Evolutionary conservation across 1,140 invertebrate species (phyloP), one percentile per base, ranked within the genome.

Genomic region (Pseudomyrmex sp.): DNA sequence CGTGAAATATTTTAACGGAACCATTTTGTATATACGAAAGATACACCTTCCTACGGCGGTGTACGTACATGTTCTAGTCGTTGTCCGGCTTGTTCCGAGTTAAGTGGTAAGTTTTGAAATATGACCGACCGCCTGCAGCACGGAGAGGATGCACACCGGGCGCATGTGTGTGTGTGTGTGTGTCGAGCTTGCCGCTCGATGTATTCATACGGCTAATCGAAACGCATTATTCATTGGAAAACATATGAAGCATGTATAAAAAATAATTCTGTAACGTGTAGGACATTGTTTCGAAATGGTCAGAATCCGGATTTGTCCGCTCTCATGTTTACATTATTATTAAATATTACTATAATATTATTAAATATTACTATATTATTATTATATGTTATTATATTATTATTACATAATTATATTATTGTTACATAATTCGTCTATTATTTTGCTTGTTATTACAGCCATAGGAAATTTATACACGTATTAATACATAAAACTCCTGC

Each of bases 101-200:
- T 90, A 91, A 91, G 91, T 91, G 85, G 83, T 85, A 91, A 92
- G 85, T 91, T 91, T 89, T 90, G 88, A 91, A 91, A 92, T 91
- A 91, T 85, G 84, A 44, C 56, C 65, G 62, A 65, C 84, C 59
- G 68, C 48, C 35, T 15, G 18, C 44, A 23, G 44, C 13, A 50
- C 44, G 4, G 18, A 23, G 10, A 74, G 56, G 74, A 62, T 82
- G 54, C 23, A 12, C 63, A 9, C 46, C 26, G 63, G 3, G 18
- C n/a, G 44, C 35, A 15, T 44, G 26, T 68, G 50, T 10, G 12
- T 35, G 35, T 35, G 35, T 35, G 35, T 35, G 5, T 35, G 35
- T 35, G 35, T 35, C 26, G 26, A 35, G 35, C 35, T 15, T 9
- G 1, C 10, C 23, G 10, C 18, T 69, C 35, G 65, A 77, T 56